Percentiles rank a stretch among this genome's conserved stretches.
These are phyloP conservation scores for Tetramorium alpestre DNA, from an alignment of 1,140 invertebrate species.

Conservation along the genomic window DNA sequence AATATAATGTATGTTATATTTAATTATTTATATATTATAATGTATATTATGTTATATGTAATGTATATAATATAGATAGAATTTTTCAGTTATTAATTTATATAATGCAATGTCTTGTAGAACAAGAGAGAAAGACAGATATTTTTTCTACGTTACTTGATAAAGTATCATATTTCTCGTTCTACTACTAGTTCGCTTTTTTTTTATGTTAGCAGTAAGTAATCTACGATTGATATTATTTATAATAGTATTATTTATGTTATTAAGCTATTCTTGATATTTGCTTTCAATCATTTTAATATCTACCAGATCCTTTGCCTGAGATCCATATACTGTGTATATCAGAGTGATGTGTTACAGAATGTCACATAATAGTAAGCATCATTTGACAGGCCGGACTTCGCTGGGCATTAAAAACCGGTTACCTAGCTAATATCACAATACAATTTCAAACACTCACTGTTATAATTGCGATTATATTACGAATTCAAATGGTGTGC, in stretches of 20 bases:
- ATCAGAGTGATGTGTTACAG: slow-evolving; percentile 78
- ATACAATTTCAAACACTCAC: slow-evolving; percentile 55
- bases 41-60: neutral
- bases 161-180: slow-evolving; percentile 23
- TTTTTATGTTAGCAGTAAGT: neutral
- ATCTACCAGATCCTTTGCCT: slow-evolving; percentile 67
- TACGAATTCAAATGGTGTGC: slow-evolving; percentile 56
- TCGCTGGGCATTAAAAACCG: slow-evolving; percentile 84
- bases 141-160: slow-evolving; percentile 23
- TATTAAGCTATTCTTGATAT: neutral
- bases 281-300: slow-evolving; percentile 14
- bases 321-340: slow-evolving; percentile 71
- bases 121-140: slow-evolving; percentile 11
- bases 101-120: slow-evolving; percentile 24
- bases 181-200: neutral
- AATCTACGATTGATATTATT: slow-evolving; percentile 29
- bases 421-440: slow-evolving; percentile 63
- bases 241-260: neutral
- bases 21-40: neutral
- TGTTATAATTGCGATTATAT: slow-evolving; percentile 64
- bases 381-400: slow-evolving; percentile 82
- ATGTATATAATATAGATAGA: neutral
- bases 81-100: slow-evolving; percentile 11
- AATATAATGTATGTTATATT: neutral
- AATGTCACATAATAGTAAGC: slow-evolving; percentile 78